phyloP scores from a whole-genome alignment of 2,797 vertebrate genomes.

The Peromyscus nudipes region DNA sequence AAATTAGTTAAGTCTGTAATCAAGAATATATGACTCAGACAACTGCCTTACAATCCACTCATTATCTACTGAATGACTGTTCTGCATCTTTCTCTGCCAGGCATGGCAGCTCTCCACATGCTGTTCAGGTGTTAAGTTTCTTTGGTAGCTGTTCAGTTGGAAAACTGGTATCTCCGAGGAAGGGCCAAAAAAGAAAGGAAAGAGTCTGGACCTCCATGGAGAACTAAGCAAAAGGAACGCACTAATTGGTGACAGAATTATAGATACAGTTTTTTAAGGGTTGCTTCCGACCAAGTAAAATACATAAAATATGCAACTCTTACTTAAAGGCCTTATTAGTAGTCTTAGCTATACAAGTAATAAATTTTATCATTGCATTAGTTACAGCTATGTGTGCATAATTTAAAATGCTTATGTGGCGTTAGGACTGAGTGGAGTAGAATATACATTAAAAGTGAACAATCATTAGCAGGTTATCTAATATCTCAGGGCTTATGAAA shows the following conservation, averaged over 20 bases:
- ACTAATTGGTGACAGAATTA: constrained; percentile 58
- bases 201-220: constrained; percentile 37
- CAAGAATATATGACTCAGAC: constrained; percentile 39
- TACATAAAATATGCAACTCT: constrained; percentile 73
- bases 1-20: constrained; percentile 56
- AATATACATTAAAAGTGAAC: constrained; percentile 70
- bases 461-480: constrained; percentile 78
- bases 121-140: constrained; percentile 43
- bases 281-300: constrained; percentile 63
- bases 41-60: constrained; percentile 72
- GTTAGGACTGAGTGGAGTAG: constrained; percentile 64
- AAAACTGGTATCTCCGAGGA: constrained; percentile 36
- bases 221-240: constrained; percentile 58
- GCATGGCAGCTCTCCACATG: constrained; percentile 23
- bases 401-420: constrained; percentile 56
- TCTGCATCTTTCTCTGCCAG: constrained; percentile 41
- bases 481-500: constrained; percentile 78
- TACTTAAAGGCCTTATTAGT: constrained; percentile 79
- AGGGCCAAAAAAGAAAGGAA: neutral
- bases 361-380: constrained; percentile 68
- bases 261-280: constrained; percentile 66
- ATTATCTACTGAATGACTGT: constrained; percentile 52
- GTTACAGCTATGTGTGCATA: constrained; percentile 73
- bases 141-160: constrained; percentile 60
- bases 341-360: constrained; percentile 63